Conservation (phyloP, 1,140 invertebrate species). For the Mizuhopecten yessoensis region DNA sequence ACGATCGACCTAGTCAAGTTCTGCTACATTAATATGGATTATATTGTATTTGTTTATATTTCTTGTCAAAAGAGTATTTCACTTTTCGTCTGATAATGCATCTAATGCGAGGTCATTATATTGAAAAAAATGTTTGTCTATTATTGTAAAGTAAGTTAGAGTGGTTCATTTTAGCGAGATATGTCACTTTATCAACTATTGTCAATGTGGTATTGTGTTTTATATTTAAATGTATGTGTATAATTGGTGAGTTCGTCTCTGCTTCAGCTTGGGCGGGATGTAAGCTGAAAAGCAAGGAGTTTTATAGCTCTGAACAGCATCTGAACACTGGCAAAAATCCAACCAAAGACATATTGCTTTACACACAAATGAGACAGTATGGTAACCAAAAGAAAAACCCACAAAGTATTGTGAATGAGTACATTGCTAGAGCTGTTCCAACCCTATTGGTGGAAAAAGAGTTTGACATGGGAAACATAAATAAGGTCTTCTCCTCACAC, state of each 20-base stretch:
- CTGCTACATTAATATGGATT: too few relatives aligned
- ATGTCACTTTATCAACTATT: too few relatives aligned
- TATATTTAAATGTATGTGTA: too few relatives aligned
- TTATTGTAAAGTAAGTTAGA: too few relatives aligned
- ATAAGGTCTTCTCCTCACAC: slow-evolving; percentile 97
- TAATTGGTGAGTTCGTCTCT: not conserved
- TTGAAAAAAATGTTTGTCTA: too few relatives aligned
- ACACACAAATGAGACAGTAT: slow-evolving; percentile 52
- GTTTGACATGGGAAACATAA: slow-evolving; percentile 86
- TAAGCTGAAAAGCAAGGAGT: slow-evolving; percentile 24
- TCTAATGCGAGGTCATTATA: too few relatives aligned
- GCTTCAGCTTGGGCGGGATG: not conserved
- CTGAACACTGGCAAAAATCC: slow-evolving; percentile 6
- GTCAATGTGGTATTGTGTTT: too few relatives aligned
- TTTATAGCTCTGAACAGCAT: not conserved
- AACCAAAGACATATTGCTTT: slow-evolving; percentile 45
- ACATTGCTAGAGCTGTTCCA: slow-evolving; percentile 75
- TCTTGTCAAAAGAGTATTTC: too few relatives aligned
- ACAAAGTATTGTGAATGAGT: slow-evolving; percentile 64
- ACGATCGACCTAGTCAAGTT: too few relatives aligned
- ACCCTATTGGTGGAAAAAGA: slow-evolving; percentile 78
- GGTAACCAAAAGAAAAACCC: slow-evolving; percentile 44
- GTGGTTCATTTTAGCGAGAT: too few relatives aligned
- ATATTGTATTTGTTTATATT: too few relatives aligned
- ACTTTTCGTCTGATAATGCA: too few relatives aligned